Conservation (phyloP, 1,140 invertebrate species). For the Drosophila tristis region DNA sequence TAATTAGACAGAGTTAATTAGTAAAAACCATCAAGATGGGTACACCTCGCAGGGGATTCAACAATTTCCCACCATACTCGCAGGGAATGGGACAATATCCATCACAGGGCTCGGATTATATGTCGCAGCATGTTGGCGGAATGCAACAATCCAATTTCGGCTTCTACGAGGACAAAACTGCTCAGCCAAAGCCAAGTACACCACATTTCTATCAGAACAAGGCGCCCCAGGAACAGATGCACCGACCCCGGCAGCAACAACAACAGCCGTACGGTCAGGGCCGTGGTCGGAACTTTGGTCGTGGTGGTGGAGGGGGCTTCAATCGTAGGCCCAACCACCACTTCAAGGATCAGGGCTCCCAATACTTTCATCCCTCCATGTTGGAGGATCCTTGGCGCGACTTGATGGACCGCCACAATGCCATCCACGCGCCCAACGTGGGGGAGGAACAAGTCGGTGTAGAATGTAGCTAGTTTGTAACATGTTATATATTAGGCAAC, state of each 20-base stretch:
- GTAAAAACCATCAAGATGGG: constrained; percentile 33
- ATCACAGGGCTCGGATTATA: constrained; percentile 58
- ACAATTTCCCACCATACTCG: constrained; percentile 40
- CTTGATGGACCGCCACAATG: constrained; percentile 62
- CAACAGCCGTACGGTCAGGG: constrained; percentile 27
- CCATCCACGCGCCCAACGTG: constrained; percentile 42
- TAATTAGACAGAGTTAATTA: no score
- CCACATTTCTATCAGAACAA: constrained; percentile 65
- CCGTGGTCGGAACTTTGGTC: constrained; percentile 29
- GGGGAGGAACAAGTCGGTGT: neutral
- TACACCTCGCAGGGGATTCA: constrained; percentile 49
- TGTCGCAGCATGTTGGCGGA: constrained; percentile 57
- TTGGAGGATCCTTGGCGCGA: constrained; percentile 78
- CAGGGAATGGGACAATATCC: constrained; percentile 51
- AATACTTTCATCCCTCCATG: constrained; percentile 75
- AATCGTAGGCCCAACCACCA: constrained; percentile 33
- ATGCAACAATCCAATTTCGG: constrained; percentile 24
- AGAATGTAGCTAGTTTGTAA: constrained; percentile 30
- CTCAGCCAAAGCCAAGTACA: constrained; percentile 8
- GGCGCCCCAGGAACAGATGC: constrained; percentile 41
- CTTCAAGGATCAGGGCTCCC: constrained; percentile 19
- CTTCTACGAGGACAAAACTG: constrained; percentile 48
- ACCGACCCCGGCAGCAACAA: constrained; percentile 13
- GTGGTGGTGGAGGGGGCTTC: constrained; percentile 28
- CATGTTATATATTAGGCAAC: constrained; percentile 61